A percentile compares a stretch with the other conserved stretches of the same genome.
Evolutionary conservation across 2,113 vertebrate species (phyloP).

Genomic region (Blennius ocellaris): DNA sequence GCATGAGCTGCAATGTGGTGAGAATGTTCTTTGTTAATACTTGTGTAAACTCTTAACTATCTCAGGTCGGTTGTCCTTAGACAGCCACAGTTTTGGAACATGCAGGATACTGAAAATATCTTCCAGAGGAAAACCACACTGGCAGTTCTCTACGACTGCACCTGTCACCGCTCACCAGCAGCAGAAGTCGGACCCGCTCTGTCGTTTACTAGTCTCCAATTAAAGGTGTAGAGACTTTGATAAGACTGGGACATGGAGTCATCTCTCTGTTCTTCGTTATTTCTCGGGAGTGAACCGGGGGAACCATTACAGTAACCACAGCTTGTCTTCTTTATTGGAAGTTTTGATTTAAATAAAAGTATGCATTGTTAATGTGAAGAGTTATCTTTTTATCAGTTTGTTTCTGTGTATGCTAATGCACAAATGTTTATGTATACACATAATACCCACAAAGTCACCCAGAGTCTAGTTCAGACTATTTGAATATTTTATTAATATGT

Average conservation of each 20-base stretch:
- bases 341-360: no score
- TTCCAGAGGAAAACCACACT: conserved; percentile 12
- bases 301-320: background rate
- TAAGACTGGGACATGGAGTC: conserved; percentile 32
- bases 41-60: no score
- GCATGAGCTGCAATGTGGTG: no score
- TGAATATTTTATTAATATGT: conserved; percentile 99
- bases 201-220: conserved; percentile 50
- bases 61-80: no score
- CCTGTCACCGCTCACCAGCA: conserved; percentile 24
- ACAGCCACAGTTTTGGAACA: no score
- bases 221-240: conserved; percentile 50
- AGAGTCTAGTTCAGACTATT: conserved; percentile 74
- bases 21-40: background rate
- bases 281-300: conserved; percentile 13
- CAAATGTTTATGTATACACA: background rate
- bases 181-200: conserved; percentile 17
- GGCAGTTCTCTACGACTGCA: background rate
- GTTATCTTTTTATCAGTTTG: no score
- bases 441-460: conserved; percentile 14
- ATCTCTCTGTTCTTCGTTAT: conserved; percentile 26
- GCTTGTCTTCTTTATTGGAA: background rate
- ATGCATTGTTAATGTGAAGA: no score
- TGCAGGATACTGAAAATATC: background rate
- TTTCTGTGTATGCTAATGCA: background rate